Evolutionary conservation across 2,888 invertebrate species (phyloP).

Genomic region (Buathra laborator): DNA sequence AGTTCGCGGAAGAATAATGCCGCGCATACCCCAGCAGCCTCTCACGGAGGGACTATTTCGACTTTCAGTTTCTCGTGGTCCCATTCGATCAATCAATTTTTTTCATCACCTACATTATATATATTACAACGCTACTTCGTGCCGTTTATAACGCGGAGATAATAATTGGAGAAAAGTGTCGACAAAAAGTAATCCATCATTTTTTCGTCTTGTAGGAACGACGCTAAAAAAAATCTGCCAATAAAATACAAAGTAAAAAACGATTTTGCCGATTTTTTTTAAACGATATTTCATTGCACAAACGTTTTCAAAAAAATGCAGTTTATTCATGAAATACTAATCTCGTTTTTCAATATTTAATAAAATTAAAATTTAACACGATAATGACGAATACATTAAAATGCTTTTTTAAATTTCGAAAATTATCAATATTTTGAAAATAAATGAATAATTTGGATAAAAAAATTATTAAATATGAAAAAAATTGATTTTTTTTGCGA

Average conservation of each 20-base stretch:
- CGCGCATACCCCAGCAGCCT: not conserved
- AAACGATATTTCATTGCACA: not conserved
- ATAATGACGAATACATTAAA: not conserved
- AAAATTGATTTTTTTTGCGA: not conserved
- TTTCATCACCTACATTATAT: conserved; percentile 11
- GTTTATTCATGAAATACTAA: not conserved
- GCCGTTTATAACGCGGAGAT: not conserved
- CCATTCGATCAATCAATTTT: conserved; percentile 59
- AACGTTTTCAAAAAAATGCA: not conserved
- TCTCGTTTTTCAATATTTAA: not conserved
- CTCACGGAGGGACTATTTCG: conserved; percentile 21
- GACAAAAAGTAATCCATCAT: no score
- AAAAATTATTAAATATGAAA: not conserved
- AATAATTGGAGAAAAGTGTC: not conserved
- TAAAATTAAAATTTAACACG: not conserved
- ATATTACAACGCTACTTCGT: conserved; percentile 2
- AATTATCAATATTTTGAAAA: no score
- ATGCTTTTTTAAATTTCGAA: not conserved
- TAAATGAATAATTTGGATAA: no score
- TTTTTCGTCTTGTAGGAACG: no score
- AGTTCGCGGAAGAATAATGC: conserved; percentile 53
- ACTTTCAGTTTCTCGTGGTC: conserved; percentile 70
- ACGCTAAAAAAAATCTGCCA: no score
- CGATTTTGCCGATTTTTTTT: no score
- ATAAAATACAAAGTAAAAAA: no score